phyloP scores from a whole-genome alignment of 2,888 invertebrate genomes.

The Alcis repandata region DNA sequence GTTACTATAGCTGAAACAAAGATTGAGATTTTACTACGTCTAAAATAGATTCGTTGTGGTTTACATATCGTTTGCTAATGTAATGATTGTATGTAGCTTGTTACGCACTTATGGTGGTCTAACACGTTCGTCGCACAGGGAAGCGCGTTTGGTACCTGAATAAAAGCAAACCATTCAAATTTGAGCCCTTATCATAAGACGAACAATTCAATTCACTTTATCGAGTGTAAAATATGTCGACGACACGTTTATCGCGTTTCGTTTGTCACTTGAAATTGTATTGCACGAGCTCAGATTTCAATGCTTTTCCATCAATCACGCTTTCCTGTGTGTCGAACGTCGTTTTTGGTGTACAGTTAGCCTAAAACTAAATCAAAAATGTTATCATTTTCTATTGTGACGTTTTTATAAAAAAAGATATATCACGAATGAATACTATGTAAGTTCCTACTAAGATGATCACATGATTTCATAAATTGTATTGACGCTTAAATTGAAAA shows the following conservation, averaged over 20 bases:
- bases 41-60: constrained; percentile 53
- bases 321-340: not conserved
- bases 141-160: not conserved
- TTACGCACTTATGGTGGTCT: constrained; percentile 34
- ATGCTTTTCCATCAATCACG: not conserved
- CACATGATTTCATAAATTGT: not conserved
- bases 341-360: constrained; percentile 15
- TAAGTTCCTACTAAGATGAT: constrained; percentile 28
- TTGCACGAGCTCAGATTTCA: not conserved
- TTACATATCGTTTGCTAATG: constrained; percentile 60
- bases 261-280: not conserved
- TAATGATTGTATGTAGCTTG: constrained; percentile 55
- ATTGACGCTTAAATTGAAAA: not conserved
- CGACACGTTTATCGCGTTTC: not conserved
- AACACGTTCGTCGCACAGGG: not conserved
- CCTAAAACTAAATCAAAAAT: constrained; percentile 37
- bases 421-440: constrained; percentile 15
- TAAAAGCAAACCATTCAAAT: not conserved
- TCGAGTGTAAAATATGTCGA: not conserved
- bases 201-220: not conserved
- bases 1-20: constrained; percentile 30
- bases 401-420: constrained; percentile 1
- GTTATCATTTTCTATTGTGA: constrained; percentile 23
- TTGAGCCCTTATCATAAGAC: not conserved
- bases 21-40: constrained; percentile 17